Evolutionary conservation across 2,888 invertebrate genomes (phyloP).

Genomic region (Pyrrhosoma nymphula): DNA sequence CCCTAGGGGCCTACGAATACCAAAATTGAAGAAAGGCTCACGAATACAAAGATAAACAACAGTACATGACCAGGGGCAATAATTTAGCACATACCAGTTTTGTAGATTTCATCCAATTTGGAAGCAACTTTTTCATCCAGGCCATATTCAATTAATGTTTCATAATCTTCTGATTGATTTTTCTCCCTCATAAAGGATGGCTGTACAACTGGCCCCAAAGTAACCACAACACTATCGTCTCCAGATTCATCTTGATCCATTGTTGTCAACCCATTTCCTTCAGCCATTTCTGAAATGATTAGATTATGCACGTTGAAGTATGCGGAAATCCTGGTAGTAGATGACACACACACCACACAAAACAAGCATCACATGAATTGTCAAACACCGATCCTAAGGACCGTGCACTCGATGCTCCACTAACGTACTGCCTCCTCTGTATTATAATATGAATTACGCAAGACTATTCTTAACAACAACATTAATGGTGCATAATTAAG

Average conservation of each 20-base stretch:
- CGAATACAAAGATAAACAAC: no score
- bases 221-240: slow-evolving; percentile 81
- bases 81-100: slow-evolving; percentile 84
- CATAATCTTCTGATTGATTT: slow-evolving; percentile 88
- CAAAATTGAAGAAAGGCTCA: no score
- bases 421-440: neutral
- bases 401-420: neutral
- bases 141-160: slow-evolving; percentile 96
- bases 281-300: slow-evolving; percentile 85
- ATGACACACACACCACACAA: neutral
- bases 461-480: neutral
- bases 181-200: slow-evolving; percentile 39
- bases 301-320: slow-evolving; percentile 23
- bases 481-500: neutral
- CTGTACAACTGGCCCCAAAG: slow-evolving; percentile 80
- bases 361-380: slow-evolving; percentile 13
- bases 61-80: neutral
- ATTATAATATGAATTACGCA: neutral
- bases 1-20: no score
- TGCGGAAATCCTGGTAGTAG: neutral
- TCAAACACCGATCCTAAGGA: neutral
- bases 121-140: slow-evolving; percentile 96
- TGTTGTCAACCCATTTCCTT: slow-evolving; percentile 91
- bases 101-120: slow-evolving; percentile 98
- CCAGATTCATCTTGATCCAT: slow-evolving; percentile 82